Percentiles rank a stretch among this genome's conserved stretches.
phyloP scores from a whole-genome alignment of 2,797 vertebrate species.

The Okamejei kenojei region DNA sequence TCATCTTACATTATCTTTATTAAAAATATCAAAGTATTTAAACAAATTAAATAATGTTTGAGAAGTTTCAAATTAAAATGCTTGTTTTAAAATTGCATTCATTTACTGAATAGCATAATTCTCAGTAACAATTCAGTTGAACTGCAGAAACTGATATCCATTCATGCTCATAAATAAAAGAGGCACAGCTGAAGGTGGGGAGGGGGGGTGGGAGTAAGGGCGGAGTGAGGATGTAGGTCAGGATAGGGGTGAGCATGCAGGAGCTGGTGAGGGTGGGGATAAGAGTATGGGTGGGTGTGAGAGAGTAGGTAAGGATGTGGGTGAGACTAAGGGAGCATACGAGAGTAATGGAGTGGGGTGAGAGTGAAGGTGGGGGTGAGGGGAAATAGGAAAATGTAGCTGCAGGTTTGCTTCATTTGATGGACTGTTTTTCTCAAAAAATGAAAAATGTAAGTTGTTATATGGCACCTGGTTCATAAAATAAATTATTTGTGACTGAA shows the following conservation, averaged over 20 bases:
- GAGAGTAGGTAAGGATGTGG: too few relatives aligned
- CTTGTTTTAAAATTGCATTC: background rate
- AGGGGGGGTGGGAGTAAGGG: too few relatives aligned
- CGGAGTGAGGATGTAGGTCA: too few relatives aligned
- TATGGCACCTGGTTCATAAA: background rate
- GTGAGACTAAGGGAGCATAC: too few relatives aligned
- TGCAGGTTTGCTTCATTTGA: background rate
- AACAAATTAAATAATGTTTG: background rate
- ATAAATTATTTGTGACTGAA: background rate
- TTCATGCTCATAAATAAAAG: too few relatives aligned
- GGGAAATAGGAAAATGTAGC: background rate
- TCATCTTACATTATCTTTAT: background rate
- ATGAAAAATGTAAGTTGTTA: background rate
- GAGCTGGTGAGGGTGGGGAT: too few relatives aligned
- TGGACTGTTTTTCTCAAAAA: background rate
- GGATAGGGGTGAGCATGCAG: too few relatives aligned
- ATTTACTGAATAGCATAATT: background rate
- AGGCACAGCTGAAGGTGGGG: too few relatives aligned
- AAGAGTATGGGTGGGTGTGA: too few relatives aligned
- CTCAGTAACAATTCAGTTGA: background rate
- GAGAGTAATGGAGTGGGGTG: too few relatives aligned
- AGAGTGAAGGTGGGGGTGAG: too few relatives aligned
- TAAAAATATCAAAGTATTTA: background rate
- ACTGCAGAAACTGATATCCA: too few relatives aligned
- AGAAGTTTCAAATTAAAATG: background rate